Evolutionary conservation across 2,888 invertebrate genomes (phyloP).

Genomic region (Latrodectus elegans): DNA sequence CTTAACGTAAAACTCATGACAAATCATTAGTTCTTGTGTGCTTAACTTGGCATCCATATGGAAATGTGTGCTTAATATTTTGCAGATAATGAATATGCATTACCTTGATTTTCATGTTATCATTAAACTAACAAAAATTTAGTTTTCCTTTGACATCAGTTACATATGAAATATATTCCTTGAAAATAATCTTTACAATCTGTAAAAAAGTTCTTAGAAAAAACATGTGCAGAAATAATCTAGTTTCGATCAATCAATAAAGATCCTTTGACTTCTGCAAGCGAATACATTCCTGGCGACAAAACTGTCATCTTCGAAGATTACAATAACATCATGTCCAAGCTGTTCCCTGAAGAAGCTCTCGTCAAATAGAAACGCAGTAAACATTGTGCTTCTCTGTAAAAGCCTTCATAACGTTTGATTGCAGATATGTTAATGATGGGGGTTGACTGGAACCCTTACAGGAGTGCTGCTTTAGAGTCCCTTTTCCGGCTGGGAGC

Average conservation of each 20-base stretch:
- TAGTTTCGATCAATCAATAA: neutral
- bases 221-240: neutral
- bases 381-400: constrained; percentile 11
- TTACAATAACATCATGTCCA: neutral
- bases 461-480: constrained; percentile 7
- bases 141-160: too few relatives aligned
- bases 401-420: constrained; percentile 33
- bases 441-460: neutral
- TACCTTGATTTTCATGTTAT: too few relatives aligned
- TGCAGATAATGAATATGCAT: too few relatives aligned
- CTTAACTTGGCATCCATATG: too few relatives aligned
- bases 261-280: neutral
- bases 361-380: constrained; percentile 34
- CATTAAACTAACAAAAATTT: too few relatives aligned
- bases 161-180: too few relatives aligned
- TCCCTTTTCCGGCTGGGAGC: neutral
- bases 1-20: too few relatives aligned
- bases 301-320: neutral
- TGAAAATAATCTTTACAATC: too few relatives aligned
- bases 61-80: too few relatives aligned
- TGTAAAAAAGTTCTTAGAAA: neutral
- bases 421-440: constrained; percentile 47
- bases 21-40: too few relatives aligned
- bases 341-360: neutral
- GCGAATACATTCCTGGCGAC: too few relatives aligned